Conservation (phyloP, 2,888 invertebrate genomes). For the Cephus sareptanus region DNA sequence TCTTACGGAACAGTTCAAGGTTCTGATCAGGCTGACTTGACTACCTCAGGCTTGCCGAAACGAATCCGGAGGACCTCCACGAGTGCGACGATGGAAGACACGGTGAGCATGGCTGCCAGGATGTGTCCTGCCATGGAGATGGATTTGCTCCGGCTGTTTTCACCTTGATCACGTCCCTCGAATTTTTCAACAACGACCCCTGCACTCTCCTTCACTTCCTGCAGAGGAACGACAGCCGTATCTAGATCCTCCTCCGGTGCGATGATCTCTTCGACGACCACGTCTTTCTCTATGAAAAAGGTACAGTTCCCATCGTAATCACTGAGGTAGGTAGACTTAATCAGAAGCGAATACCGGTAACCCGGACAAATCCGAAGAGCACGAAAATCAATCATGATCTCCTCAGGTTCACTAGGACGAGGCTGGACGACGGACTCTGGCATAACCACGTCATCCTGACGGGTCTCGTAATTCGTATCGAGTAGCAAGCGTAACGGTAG, state of each 20-base stretch:
- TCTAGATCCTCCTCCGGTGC: background rate
- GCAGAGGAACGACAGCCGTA: slow-evolving; percentile 4
- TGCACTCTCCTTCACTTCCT: slow-evolving; percentile 11
- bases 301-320: slow-evolving; percentile 55
- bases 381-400: background rate
- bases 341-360: slow-evolving; percentile 40
- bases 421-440: background rate
- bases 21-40: background rate
- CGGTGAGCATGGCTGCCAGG: slow-evolving; percentile 54
- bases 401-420: background rate
- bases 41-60: slow-evolving; percentile 52
- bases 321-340: slow-evolving; percentile 41
- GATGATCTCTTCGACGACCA: background rate
- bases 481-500: slow-evolving; percentile 50
- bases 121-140: slow-evolving; percentile 52
- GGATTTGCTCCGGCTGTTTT: slow-evolving; percentile 41
- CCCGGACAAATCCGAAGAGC: slow-evolving; percentile 35
- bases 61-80: slow-evolving; percentile 55
- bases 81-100: slow-evolving; percentile 53
- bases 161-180: slow-evolving; percentile 24
- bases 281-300: background rate
- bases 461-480: slow-evolving; percentile 38
- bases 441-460: background rate
- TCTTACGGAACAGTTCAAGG: background rate
- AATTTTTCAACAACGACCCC: background rate